Base-by-base conservation (phyloP, 2,113 vertebrate species). In the Heterocephalus glaber region DNA sequence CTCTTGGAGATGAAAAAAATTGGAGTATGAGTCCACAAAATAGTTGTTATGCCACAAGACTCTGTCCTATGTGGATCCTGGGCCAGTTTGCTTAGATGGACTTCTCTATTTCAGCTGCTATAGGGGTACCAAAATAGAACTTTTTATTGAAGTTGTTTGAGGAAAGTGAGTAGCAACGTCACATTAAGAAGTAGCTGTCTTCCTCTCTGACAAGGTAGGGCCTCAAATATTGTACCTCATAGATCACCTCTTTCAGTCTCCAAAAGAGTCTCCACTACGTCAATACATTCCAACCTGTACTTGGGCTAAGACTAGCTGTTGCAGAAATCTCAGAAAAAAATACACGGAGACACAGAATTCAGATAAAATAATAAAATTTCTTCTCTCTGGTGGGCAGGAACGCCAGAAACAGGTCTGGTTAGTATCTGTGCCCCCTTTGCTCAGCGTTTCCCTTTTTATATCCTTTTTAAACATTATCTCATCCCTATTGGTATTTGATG, bases 201-300 rank as follows among this genome's bases (percentile, higher is more conserved):
- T 52, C 20, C 7, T 86, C 2, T 13, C 41, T 44, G 19, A 26
- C 9, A 52, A 22, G 7, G 19, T 28, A 33, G 61, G 49, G 0
- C 17, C 7, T 35, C 3, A 58, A 70, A n/a, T 58, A 1, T 49
- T 44, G 5, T 7, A 35, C 7, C 16, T 7, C 2, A 1, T 3
- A 22, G 6, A 3, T 17, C 2, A 54, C 6, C 3, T 65, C 22
- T 80, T 72, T n/a, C 2, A 35, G 13, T 79, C 30, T 52, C 4
- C 54, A 30, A 38, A 54, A 7, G n/a, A n/a, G n/a, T 35, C 3
- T 63, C 35, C n/a, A 80, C 7, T 10, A 11, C 1, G 5, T 63
- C 10, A 28, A n/a, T 10, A 80, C 1, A 54, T 9, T 13, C 20
- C 5, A 44, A 20, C 24, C 8, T 72, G 14, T 41, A 9, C 14